Evolutionary conservation across 1,140 invertebrate genomes (phyloP), one percentile per base, ranked within the genome.

Genomic region (Papilio machaon): DNA sequence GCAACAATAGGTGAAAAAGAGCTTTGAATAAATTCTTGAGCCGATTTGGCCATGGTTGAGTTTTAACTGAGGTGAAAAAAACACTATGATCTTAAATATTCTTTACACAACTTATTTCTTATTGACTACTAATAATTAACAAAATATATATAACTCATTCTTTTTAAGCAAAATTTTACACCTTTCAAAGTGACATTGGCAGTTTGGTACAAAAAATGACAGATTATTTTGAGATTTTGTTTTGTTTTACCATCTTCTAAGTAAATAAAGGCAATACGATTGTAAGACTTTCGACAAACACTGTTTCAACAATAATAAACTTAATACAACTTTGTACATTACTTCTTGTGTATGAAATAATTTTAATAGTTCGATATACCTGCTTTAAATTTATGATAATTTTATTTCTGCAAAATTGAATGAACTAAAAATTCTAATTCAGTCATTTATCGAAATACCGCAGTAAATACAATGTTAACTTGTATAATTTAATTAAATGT

Each of bases 1-100:
- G 98, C 98, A 78, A 99, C 96, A 91, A 98, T 96, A 0, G 98
- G 98, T 46, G 97, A 98, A 95, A 99, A 99, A 47, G 97, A 96
- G 91, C 97, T 97, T 91, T 97, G 97, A 80, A 99, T 97, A 92
- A 99, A 98, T 92, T 99, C 98, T 86, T 97, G 96, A 46, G 97
- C 95, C 85, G 96, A 96, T 95, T 96, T 95, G 82, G 96, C 95
- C 96, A 97, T 97, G 70, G 43, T 46, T 81, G 46, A 13, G 43
- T 79, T 30, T 70, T 70, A 64, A 30, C 10, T 64, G 1, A 13
- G 60, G 19, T 30, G 19, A 64, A 4, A 6, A 58, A 11, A 70
- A 70, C n/a, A 60, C 10, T 64, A 3, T 64, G 9, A 15, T 64
- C 30, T 11, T 64, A 64, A 30, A 2, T 64, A 10, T 64, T 5